Conservation (phyloP, 1,140 invertebrate species). For the Hycleus phaleratus region DNA sequence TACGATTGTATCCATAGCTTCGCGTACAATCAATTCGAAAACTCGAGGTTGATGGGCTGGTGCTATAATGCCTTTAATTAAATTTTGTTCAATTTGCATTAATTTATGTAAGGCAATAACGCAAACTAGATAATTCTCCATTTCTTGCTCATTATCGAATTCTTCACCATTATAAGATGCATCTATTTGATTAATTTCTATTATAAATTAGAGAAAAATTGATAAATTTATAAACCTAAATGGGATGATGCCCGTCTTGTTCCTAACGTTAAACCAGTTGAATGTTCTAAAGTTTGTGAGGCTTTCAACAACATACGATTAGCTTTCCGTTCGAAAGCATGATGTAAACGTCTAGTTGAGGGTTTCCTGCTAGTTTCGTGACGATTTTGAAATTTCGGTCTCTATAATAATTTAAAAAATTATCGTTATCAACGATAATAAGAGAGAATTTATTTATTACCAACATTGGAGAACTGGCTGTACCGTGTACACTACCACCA, state of each 20-base stretch:
- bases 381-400: constrained; percentile 47
- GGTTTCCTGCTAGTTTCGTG: constrained; percentile 44
- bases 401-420: constrained; percentile 30
- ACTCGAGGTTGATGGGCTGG: constrained; percentile 70
- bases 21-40: constrained; percentile 76
- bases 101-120: constrained; percentile 80
- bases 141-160: constrained; percentile 69
- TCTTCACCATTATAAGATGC: constrained; percentile 50
- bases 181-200: constrained; percentile 31
- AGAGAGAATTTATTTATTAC: constrained; percentile 19
- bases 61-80: constrained; percentile 80
- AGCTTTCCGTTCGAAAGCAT: constrained; percentile 75
- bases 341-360: constrained; percentile 45
- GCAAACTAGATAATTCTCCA: constrained; percentile 79
- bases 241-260: constrained; percentile 43
- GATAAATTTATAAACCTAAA: constrained; percentile 32
- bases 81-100: constrained; percentile 76
- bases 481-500: constrained; percentile 50
- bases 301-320: constrained; percentile 79
- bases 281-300: constrained; percentile 69
- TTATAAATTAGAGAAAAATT: constrained; percentile 24
- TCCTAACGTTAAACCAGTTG: constrained; percentile 59
- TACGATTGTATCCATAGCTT: constrained; percentile 77
- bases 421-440: too few relatives aligned
- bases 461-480: constrained; percentile 37